A percentile compares a stretch with the other conserved stretches of the same genome.
phyloP scores from a whole-genome alignment of 2,888 invertebrate genomes.

The Melinaea marsaeus region DNA sequence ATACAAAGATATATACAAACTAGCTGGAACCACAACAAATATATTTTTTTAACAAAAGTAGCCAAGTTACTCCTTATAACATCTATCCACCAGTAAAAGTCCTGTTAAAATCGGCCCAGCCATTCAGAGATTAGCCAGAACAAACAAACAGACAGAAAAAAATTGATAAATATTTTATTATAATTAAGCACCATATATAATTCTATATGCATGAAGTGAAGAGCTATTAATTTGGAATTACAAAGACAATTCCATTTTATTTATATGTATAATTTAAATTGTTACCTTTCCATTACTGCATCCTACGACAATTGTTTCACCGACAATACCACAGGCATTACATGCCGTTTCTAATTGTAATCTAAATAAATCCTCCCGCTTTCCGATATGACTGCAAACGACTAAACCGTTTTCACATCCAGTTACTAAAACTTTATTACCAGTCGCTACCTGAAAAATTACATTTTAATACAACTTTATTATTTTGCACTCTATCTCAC shows the following conservation, averaged over 20 bases:
- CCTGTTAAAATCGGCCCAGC: no score
- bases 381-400: conserved; percentile 75
- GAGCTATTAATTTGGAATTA: no score
- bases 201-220: no score
- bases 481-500: no score
- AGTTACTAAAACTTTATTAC: conserved; percentile 78
- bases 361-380: conserved; percentile 63
- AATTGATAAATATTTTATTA: no score
- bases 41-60: background rate
- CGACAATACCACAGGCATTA: conserved; percentile 75
- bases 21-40: background rate
- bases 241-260: no score
- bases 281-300: conserved; percentile 78
- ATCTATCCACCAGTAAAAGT: no score
- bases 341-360: conserved; percentile 69
- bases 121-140: no score
- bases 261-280: background rate
- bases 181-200: no score
- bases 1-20: no score
- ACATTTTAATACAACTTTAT: conserved; percentile 4
- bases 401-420: conserved; percentile 80
- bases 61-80: no score
- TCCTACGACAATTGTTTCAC: conserved; percentile 73
- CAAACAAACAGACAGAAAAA: no score
- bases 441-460: conserved; percentile 75